These are phyloP conservation scores for Nyctereutes procyonoides DNA, from an alignment of 2,113 vertebrate species.

Conservation along the genomic window DNA sequence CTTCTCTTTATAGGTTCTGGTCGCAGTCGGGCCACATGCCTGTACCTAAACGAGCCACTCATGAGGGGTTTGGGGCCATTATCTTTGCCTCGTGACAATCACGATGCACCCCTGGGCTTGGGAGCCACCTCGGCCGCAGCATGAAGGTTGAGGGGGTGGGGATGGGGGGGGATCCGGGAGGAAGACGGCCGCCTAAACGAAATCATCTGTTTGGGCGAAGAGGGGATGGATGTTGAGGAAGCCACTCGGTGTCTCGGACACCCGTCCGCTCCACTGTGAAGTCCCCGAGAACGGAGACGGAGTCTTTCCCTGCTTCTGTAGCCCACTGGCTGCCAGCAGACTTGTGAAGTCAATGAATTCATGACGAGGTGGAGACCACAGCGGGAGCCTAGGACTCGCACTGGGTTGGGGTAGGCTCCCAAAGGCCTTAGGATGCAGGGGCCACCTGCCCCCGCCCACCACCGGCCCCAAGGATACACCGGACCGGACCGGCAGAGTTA, in stretches of 20 bases:
- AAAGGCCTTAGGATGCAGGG: background rate
- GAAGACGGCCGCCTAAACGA: background rate
- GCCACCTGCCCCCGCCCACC: background rate
- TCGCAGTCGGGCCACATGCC: background rate
- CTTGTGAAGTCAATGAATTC: background rate
- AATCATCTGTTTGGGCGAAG: background rate
- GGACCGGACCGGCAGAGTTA: slow-evolving; percentile 73
- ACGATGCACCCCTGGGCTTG: background rate
- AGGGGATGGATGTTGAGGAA: background rate
- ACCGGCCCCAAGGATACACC: slow-evolving; percentile 38
- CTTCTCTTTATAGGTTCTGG: background rate
- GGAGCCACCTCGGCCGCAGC: background rate
- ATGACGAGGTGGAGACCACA: background rate
- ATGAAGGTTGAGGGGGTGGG: background rate
- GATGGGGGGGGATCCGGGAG: background rate
- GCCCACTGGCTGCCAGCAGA: background rate
- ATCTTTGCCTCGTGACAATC: background rate
- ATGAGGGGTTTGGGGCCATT: background rate
- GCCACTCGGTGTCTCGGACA: background rate
- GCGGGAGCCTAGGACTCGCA: background rate
- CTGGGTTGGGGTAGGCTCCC: background rate
- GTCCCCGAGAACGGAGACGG: background rate
- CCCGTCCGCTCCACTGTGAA: background rate
- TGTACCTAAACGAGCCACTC: background rate
- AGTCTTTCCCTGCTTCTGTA: background rate